These are phyloP conservation scores for Isurus oxyrinchus DNA, from an alignment of 2,113 vertebrate species.

Conservation along the genomic window DNA sequence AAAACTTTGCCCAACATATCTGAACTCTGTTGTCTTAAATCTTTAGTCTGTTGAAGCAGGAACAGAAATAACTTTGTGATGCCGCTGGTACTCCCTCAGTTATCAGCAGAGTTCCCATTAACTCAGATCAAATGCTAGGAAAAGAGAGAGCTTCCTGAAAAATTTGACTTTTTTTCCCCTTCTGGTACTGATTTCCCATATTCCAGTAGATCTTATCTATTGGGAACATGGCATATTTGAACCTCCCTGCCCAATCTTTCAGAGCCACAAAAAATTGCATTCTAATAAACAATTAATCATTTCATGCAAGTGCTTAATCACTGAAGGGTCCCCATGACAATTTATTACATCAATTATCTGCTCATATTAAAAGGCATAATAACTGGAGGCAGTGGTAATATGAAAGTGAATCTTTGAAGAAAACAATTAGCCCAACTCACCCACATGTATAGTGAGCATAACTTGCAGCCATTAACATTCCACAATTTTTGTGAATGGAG, in stretches of 20 bases:
- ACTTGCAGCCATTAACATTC: background rate
- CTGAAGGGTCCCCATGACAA: background rate
- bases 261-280: background rate
- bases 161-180: background rate
- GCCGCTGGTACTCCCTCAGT: background rate
- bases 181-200: background rate
- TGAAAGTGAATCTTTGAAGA: background rate
- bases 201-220: background rate
- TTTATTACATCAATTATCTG: background rate
- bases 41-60: background rate
- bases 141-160: background rate
- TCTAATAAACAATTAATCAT: background rate
- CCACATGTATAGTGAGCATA: background rate
- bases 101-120: background rate
- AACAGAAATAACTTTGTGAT: background rate
- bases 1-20: background rate
- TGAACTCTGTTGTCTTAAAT: background rate
- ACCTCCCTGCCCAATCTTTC: background rate
- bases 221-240: background rate
- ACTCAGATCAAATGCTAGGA: background rate
- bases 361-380: background rate
- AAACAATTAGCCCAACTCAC: background rate
- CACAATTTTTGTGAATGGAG: background rate
- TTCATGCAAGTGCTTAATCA: background rate
- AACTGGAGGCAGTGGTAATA: background rate